Conservation (phyloP, 2,888 invertebrate species). For the Leucophora obtusa region DNA sequence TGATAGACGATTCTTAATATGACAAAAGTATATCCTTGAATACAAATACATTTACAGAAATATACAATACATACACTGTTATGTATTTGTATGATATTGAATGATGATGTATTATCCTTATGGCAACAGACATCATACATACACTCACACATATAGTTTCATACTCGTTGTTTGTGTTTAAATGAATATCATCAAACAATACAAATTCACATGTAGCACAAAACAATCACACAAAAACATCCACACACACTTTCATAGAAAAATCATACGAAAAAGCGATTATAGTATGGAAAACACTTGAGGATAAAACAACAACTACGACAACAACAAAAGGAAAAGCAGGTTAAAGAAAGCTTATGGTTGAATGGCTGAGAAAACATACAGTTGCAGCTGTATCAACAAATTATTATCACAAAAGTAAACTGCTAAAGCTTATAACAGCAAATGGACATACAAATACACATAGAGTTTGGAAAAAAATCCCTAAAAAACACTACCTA, state of each 20-base stretch:
- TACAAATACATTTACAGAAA: neutral
- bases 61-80: neutral
- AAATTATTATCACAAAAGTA: conserved; percentile 76
- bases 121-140: conserved; percentile 3
- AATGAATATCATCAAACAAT: conserved; percentile 50
- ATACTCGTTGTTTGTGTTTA: conserved; percentile 5
- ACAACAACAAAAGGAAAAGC: conserved; percentile 27
- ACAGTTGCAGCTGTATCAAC: conserved; percentile 76
- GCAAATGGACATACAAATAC: conserved; percentile 23
- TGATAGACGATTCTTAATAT: conserved; percentile 44
- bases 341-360: conserved; percentile 67
- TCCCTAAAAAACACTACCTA: neutral
- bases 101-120: conserved; percentile 48
- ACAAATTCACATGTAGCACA: conserved; percentile 17
- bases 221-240: neutral
- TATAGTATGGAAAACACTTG: conserved; percentile 30
- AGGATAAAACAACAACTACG: neutral
- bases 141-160: too few relatives aligned
- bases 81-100: conserved; percentile 11
- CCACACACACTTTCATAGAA: neutral
- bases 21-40: conserved; percentile 28
- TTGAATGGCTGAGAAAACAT: conserved; percentile 76
- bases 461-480: conserved; percentile 3
- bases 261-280: neutral
- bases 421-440: conserved; percentile 70